phyloP scores from a whole-genome alignment of 2,888 invertebrate species.

The Epinotia brunnichana region DNA sequence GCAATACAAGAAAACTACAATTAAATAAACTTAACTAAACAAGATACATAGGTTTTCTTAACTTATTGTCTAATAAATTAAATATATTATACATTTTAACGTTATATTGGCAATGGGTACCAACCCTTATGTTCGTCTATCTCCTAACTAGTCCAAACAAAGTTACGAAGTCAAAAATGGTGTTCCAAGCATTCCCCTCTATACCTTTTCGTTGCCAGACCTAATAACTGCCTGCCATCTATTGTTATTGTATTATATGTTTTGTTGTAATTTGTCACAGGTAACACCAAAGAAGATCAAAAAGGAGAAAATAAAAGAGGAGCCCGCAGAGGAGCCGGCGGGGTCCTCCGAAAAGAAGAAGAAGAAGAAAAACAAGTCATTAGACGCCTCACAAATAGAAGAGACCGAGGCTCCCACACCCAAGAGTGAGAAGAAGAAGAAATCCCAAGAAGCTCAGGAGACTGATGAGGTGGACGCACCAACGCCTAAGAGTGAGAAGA shows the following conservation, averaged over 20 bases:
- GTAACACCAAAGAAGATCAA: slow-evolving; percentile 74
- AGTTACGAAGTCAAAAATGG: too few species aligned
- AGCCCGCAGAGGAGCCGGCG: slow-evolving; percentile 47
- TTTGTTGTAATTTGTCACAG: slow-evolving; percentile 50
- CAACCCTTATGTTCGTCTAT: too few species aligned
- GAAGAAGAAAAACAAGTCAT: slow-evolving; percentile 51
- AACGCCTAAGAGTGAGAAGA: slow-evolving; percentile 71
- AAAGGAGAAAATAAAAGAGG: slow-evolving; percentile 54
- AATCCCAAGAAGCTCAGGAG: slow-evolving; percentile 67
- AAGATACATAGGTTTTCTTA: too few species aligned
- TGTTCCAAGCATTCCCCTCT: too few species aligned
- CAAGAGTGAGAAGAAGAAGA: slow-evolving; percentile 72
- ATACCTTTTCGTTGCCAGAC: too few species aligned
- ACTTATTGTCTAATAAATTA: too few species aligned
- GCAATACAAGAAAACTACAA: too few species aligned
- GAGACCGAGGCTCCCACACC: slow-evolving; percentile 54
- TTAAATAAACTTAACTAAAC: too few species aligned
- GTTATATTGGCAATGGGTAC: too few species aligned
- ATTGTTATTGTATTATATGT: slow-evolving; percentile 23
- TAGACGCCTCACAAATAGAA: slow-evolving; percentile 51
- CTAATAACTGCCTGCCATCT: too few species aligned
- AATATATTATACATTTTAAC: too few species aligned
- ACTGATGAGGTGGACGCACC: slow-evolving; percentile 50
- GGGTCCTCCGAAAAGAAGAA: slow-evolving; percentile 51
- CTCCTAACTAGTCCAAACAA: too few species aligned